Evolutionary conservation across 2,113 vertebrate genomes (phyloP), one percentile per base, ranked within the genome.

Genomic region (Hylia prasina): DNA sequence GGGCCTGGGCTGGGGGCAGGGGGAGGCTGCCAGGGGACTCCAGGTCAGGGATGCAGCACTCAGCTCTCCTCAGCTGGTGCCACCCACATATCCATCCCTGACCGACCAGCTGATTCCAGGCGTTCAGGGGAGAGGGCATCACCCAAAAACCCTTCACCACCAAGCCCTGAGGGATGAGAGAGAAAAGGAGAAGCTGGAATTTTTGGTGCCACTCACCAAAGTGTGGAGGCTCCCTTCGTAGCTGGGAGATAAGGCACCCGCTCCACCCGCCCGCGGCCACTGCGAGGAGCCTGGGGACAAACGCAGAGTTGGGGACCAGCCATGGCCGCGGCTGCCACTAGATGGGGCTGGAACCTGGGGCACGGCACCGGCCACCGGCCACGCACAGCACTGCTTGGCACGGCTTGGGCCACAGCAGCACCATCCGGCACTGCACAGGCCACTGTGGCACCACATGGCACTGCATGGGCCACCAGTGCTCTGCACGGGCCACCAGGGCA

Each of bases 221-320:
- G 98, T 95, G 61, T 99, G 99, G 77, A 99, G 98, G 93, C 98
- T 98, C 86, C 98, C 99, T 87, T 99, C 99, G 13, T 99, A 99
- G 97, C 94, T 99, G 84, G 99, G 99, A 51, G 99, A 99, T 94
- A 99, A 98, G 84, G 99, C 98, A 94, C 98, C 98, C 37, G 99
- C 98, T 77, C 98, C 98, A 56, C 98, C 98, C 15, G 98, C 98
- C 94, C 99, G 98, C 31, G 99, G 98, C 99, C 99, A 99, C 97
- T 99, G 99, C 42, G 99, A 98, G 42, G 98, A 98, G 97, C 98
- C 98, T 99, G 97, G 5, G 24, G 47, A 80, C 2, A 63, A 58
- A 79, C 4, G 0, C 9, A 65, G 42, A 69, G 28, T 6, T 27
- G 30, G 50, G 72, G 18, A 89, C 11, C 2, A 1, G 80, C 60